phyloP scores from a whole-genome alignment of 2,797 vertebrate genomes.

The Kryptopterus vitreolus region DNA sequence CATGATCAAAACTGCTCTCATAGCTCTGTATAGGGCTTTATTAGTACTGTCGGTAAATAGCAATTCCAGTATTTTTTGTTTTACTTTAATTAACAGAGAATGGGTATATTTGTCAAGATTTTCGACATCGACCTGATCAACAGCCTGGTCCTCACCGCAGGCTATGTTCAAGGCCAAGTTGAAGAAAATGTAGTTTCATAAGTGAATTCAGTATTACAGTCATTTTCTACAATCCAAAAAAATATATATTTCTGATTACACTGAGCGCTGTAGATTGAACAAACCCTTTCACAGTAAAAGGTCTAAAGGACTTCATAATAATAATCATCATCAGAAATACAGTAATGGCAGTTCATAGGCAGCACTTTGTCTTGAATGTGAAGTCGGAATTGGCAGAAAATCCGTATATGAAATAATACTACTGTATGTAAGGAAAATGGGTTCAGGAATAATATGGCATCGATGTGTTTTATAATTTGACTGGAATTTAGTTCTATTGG shows the following conservation, averaged over 20 bases:
- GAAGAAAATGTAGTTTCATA: conserved; percentile 5
- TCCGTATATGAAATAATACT: background rate
- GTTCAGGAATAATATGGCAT: background rate
- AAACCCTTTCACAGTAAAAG: background rate
- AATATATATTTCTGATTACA: conserved; percentile 11
- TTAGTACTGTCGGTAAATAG: no score
- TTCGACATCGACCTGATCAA: background rate
- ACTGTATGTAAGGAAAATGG: background rate
- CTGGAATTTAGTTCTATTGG: background rate
- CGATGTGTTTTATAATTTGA: background rate
- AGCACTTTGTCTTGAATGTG: background rate
- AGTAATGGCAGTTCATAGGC: background rate
- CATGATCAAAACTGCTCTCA: background rate
- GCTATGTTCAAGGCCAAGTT: background rate
- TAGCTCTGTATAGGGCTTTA: conserved; percentile 3
- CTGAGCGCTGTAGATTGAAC: background rate
- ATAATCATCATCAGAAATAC: background rate
- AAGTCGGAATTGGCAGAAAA: background rate
- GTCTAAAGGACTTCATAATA: background rate
- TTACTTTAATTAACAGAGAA: background rate
- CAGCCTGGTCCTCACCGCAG: background rate
- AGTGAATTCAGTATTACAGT: background rate
- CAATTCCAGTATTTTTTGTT: background rate
- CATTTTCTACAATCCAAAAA: conserved; percentile 8
- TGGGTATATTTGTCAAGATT: background rate